Base-by-base conservation (phyloP, 92 coral and sea anemone species). In the Micromussa lordhowensis region DNA sequence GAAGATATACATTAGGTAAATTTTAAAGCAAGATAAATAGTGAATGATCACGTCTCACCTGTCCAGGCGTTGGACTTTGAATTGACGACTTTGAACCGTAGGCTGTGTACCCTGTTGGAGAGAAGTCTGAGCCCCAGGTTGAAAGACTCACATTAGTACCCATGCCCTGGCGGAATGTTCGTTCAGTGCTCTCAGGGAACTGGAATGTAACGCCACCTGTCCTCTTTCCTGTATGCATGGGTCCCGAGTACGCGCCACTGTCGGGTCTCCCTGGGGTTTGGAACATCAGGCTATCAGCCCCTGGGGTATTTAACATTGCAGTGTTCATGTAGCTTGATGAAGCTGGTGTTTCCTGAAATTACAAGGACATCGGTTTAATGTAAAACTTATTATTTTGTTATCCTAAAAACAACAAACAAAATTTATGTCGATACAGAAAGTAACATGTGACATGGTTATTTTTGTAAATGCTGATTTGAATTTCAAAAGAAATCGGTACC, bases 91-190 rank as follows among this genome's bases (percentile, higher is more conserved):
- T 44, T 44, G 51, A 44, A 44, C 77, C 66, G 82, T 70, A 76
- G 15, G 75, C 31, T 58, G 85, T 61, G 83, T 82, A 78, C 54
- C 76, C 76, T 57, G 96, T 82, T 6, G 98, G 93, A 58, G 97
- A 75, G 86, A 97, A 97, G 80, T 97, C 99, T 61, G 99, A 97
- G 44, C 98, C 99, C 99, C 99, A 97, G 30, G 98, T 95, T 28
- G 99, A 97, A 72, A 96, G 61, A 63, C 93, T 92, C 64, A 84
- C 90, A 51, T 95, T 90, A n/a, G 92, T 88, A 13, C 93, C 93
- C 92, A 92, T 80, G 48, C 95, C 95, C 66, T 86, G 98, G 64
- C 93, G 95, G 75, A 85, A 92, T 40, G 98, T 75, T 90, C 92
- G 92, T 35, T 87, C 89, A 70, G 93, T 32, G 75, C 91, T 94